phyloP scores from a whole-genome alignment of 2,797 vertebrate species.

The Paramormyrops hopkinsi region DNA sequence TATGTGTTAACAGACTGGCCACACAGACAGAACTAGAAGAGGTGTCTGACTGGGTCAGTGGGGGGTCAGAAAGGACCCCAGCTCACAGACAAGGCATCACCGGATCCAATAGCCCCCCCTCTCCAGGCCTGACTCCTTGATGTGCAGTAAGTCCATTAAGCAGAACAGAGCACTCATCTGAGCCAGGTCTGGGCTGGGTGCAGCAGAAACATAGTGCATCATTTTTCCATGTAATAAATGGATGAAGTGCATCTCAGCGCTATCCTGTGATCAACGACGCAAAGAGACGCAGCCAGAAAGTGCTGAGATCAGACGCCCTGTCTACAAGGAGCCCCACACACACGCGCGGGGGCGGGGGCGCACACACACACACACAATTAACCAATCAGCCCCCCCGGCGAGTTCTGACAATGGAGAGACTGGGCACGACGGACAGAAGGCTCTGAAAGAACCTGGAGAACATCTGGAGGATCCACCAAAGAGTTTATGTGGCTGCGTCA shows the following conservation, averaged over 20 bases:
- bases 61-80: not conserved
- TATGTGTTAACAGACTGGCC: not conserved
- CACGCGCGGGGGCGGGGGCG: too few relatives aligned
- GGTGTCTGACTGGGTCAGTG: not conserved
- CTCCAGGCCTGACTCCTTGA: not conserved
- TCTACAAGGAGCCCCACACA: not conserved
- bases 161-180: constrained; percentile 19
- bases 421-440: not conserved
- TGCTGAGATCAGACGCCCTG: constrained; percentile 37
- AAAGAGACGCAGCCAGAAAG: constrained; percentile 19
- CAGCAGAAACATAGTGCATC: not conserved
- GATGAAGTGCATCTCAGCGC: constrained; percentile 24
- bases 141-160: constrained; percentile 21
- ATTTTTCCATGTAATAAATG: constrained; percentile 27
- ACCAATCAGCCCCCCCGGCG: not conserved
- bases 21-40: not conserved
- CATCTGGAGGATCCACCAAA: not conserved
- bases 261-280: constrained; percentile 33
- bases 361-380: not conserved
- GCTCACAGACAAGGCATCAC: not conserved
- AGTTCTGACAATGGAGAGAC: too few relatives aligned
- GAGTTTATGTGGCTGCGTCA: not conserved
- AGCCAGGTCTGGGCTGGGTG: not conserved
- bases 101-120: not conserved
- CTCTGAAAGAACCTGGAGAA: not conserved